Evolutionary conservation across 2,113 vertebrate genomes (phyloP).

Genomic region (Mesocricetus auratus): DNA sequence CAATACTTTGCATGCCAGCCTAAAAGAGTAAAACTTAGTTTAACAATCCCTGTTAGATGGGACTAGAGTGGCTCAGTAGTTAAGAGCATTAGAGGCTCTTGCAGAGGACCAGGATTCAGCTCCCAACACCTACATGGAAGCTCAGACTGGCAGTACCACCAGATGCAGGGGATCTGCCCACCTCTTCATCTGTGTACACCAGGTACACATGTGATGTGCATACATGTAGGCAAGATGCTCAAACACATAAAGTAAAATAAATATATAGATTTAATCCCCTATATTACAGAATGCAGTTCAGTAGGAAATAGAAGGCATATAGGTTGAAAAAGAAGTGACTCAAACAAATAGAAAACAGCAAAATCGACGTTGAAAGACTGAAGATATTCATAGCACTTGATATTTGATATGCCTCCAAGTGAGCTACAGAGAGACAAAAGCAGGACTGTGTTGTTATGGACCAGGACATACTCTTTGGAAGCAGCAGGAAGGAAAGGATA

Average conservation of each 20-base stretch:
- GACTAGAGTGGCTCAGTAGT: neutral
- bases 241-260: neutral
- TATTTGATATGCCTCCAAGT: neutral
- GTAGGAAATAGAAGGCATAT: neutral
- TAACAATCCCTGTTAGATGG: neutral
- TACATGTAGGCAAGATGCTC: neutral
- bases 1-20: neutral
- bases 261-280: neutral
- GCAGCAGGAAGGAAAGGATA: neutral
- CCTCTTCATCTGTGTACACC: neutral
- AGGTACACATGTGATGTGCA: neutral
- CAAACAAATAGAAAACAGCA: neutral
- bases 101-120: neutral
- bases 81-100: neutral
- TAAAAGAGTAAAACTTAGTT: neutral
- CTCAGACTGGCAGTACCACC: neutral
- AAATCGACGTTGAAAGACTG: neutral
- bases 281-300: neutral
- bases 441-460: neutral
- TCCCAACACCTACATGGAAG: neutral
- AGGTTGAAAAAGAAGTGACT: neutral
- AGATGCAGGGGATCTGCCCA: neutral
- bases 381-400: neutral
- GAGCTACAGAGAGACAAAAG: neutral
- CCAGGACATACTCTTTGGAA: neutral